These are phyloP conservation scores for Porphyrio hochstetteri DNA, from an alignment of 2,113 vertebrate genomes.

Conservation along the genomic window DNA sequence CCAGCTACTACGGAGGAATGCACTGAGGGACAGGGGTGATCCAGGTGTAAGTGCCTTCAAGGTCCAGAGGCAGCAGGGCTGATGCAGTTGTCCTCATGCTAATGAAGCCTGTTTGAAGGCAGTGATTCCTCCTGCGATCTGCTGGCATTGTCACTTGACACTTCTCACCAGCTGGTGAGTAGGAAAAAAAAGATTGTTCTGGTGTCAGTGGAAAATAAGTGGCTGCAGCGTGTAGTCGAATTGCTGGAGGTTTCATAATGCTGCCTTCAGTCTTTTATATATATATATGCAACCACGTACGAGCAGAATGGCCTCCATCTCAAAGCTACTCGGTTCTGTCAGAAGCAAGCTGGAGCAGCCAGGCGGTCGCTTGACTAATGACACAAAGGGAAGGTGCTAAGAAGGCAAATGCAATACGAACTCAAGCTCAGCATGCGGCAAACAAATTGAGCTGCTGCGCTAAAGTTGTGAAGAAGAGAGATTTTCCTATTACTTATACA, in stretches of 20 bases:
- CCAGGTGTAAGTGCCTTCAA: fast-evolving
- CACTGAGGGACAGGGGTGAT: not conserved
- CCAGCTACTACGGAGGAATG: not conserved
- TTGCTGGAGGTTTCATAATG: constrained; percentile 41
- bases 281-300: not conserved
- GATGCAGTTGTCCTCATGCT: not conserved
- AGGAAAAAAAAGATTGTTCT: constrained; percentile 38
- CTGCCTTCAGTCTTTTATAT: constrained; percentile 44
- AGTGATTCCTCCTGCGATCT: not conserved
- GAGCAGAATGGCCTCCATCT: constrained; percentile 47
- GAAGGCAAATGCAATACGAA: not conserved
- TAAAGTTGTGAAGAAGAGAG: constrained; percentile 12
- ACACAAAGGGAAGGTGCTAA: constrained; percentile 44
- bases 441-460: constrained; percentile 8
- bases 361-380: constrained; percentile 6
- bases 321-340: constrained; percentile 2
- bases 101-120: not conserved
- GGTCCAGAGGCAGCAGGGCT: not conserved
- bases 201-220: constrained; percentile 42
- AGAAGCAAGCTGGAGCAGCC: constrained; percentile 51
- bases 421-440: constrained; percentile 2
- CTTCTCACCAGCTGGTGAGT: constrained; percentile 38
- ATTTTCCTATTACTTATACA: constrained; percentile 46
- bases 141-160: not conserved
- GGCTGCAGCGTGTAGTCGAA: not conserved